Base-by-base conservation (phyloP, 2,797 vertebrate genomes). In the Hapalemur alaotrensis region DNA sequence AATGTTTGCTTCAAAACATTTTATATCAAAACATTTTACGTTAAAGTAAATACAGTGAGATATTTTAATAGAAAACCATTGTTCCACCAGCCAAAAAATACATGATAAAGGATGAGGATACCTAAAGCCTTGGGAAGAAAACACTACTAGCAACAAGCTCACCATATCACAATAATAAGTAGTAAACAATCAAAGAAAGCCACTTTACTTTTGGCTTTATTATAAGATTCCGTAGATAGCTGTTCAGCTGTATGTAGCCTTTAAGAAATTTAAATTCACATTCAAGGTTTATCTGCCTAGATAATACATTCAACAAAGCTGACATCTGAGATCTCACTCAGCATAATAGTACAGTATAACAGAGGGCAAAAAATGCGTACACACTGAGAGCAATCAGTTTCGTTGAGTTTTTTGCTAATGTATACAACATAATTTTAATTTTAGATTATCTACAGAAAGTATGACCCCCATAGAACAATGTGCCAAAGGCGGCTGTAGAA, bases 1-100 rank as follows among this genome's bases (percentile, higher is more conserved):
- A 89, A 79, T 48, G 61, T 93, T 61, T 98, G 59, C 80, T 97
- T 91, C 93, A 72, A 97, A 97, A 96, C 28, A 41, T 84, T 98
- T 91, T 82, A 97, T 84, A 89, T 86, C 95, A 95, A 97, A 96
- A 87, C 69, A 52, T 89, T 97, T 88, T 98, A n/a, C 96, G 75
- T 98, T 97, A 97, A 97, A 96, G 79, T 89, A 95, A 97, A 97
- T 14, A 97, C n/a, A 92, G 48, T 43, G 3, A 79, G 86, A 95
- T 57, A 84, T 95, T 91, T 50, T 38, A 96, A 96, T 32, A 90
- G 25, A 46, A 96, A 89, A 63, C 38, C 11, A 92, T 17, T 97
- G 82, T 75, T 76, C 61, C 46, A 73, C 8, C 11, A 75, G 63
- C 48, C 41, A 75, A 92, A 95, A 93, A 57, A 57, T 28, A 69